phyloP scores from a whole-genome alignment of 2,113 vertebrate species.

The Limanda limanda region DNA sequence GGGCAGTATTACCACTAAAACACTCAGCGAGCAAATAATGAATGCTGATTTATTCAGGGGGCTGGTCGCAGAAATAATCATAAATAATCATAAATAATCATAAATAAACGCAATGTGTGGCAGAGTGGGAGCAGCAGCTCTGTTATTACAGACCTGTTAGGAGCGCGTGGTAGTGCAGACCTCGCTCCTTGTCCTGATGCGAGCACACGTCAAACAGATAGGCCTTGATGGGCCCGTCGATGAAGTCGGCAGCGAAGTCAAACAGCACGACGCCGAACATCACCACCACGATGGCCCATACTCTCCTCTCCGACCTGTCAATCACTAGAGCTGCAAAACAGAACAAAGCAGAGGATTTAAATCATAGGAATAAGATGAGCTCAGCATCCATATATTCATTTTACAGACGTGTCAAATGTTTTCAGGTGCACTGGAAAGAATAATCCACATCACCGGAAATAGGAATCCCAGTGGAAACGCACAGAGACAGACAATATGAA shows the following conservation, averaged over 20 bases:
- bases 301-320: constrained; percentile 70
- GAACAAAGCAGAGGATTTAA: background rate
- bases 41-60: background rate
- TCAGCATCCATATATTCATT: background rate
- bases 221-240: constrained; percentile 97
- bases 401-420: background rate
- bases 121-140: background rate
- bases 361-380: background rate
- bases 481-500: too few relatives aligned
- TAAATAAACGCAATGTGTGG: background rate
- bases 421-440: too few relatives aligned
- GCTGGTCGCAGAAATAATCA: background rate
- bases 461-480: too few relatives aligned
- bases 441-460: too few relatives aligned
- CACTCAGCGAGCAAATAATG: background rate
- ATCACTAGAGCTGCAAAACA: constrained; percentile 74
- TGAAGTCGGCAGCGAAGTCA: constrained; percentile 98
- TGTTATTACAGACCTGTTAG: constrained; percentile 88
- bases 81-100: background rate
- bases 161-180: constrained; percentile 95
- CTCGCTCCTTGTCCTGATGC: constrained; percentile 93
- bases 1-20: background rate
- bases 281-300: constrained; percentile 89
- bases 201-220: constrained; percentile 98
- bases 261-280: constrained; percentile 97